These are phyloP conservation scores for Amphiura filiformis DNA, from an alignment of 35 echinoderm and acorn worm genomes.

Conservation along the genomic window DNA sequence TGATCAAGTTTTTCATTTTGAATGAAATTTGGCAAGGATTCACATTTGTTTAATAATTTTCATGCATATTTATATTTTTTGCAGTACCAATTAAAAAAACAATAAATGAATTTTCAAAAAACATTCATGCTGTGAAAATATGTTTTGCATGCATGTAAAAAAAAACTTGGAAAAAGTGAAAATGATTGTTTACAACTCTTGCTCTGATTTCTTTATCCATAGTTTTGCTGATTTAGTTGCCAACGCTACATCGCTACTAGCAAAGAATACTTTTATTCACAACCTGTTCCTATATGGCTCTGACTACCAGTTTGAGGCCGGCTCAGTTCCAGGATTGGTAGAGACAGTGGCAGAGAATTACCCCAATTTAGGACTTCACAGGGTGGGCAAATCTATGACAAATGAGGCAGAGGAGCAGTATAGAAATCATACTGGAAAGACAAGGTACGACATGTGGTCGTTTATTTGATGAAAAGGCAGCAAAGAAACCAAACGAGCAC, in stretches of 20 bases:
- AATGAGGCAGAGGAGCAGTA: constrained; percentile 33
- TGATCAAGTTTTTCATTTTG: not conserved
- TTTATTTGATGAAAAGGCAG: too few relatives aligned
- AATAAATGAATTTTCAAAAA: too few relatives aligned
- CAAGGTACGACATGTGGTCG: constrained; percentile 55
- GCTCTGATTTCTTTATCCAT: too few relatives aligned
- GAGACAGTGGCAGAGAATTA: constrained; percentile 1
- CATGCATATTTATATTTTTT: too few relatives aligned
- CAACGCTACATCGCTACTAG: constrained; percentile 27
- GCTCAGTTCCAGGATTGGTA: constrained; percentile 3
- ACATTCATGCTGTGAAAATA: too few relatives aligned
- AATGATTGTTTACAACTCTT: too few relatives aligned
- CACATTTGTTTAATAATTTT: not conserved
- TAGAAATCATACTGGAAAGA: constrained; percentile 41
- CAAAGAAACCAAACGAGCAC: too few relatives aligned
- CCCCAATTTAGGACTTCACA: constrained; percentile 26
- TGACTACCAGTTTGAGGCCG: constrained; percentile 28
- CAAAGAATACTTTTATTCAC: not conserved
- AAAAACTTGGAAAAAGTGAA: too few relatives aligned
- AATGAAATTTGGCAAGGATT: not conserved
- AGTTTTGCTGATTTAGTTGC: constrained; percentile 34
- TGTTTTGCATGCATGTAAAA: too few relatives aligned
- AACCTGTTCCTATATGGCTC: constrained; percentile 58
- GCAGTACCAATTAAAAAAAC: too few relatives aligned
- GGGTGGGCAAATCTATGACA: not conserved